Conservation (phyloP, 2,797 vertebrate genomes). For the Chaetodon trifasciatus region DNA sequence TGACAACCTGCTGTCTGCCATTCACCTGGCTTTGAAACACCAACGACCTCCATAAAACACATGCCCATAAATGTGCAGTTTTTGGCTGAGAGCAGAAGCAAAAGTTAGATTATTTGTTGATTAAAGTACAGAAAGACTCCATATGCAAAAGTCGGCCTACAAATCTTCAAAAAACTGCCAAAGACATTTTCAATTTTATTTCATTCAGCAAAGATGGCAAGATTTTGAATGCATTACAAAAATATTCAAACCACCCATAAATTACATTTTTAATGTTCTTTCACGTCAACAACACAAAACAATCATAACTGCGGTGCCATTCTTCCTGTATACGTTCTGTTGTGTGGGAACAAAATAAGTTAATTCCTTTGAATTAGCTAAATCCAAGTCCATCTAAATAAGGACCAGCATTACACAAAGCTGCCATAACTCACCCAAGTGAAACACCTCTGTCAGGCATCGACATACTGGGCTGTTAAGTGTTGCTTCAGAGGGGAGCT, state of each 20-base stretch:
- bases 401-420: constrained; percentile 52
- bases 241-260: constrained; percentile 45
- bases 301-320: constrained; percentile 18
- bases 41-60: too few relatives aligned
- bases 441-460: constrained; percentile 35
- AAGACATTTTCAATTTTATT: constrained; percentile 34
- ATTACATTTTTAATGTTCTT: constrained; percentile 24
- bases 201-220: constrained; percentile 29
- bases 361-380: constrained; percentile 1
- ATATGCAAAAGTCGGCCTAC: background rate
- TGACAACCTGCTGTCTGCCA: background rate
- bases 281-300: constrained; percentile 32
- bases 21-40: constrained; percentile 9
- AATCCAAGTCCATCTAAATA: constrained; percentile 33
- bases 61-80: background rate
- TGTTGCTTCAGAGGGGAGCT: constrained; percentile 22
- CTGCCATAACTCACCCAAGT: constrained; percentile 38
- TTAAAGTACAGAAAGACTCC: background rate
- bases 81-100: background rate
- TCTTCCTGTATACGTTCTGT: constrained; percentile 2
- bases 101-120: background rate
- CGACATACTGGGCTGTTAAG: constrained; percentile 15
- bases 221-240: constrained; percentile 44
- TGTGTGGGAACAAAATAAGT: constrained; percentile 5
- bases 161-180: background rate